Evolutionary conservation across 2,113 vertebrate species (phyloP), one percentile per base, ranked within the genome.

Genomic region (Ondatra zibethicus): DNA sequence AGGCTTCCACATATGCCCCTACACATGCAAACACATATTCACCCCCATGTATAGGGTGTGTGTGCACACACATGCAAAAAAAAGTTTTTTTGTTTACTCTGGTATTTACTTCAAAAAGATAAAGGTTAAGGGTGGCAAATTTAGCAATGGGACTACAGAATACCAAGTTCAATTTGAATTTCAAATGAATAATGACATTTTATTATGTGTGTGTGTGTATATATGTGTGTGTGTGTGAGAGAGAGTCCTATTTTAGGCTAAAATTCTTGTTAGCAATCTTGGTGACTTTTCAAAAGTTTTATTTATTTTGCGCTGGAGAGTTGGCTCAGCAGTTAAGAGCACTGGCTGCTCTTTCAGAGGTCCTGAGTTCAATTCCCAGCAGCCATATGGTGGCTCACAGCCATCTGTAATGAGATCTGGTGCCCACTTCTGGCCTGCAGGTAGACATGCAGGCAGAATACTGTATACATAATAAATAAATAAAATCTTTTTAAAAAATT

Each of bases 101-200:
- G 68, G 70, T 47, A 88, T 58, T 90, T 52, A 92, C 17, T 61
- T 42, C 52, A 94, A 97, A 76, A 63, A 25, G 55, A 36, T 29
- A 75, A 58, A 82, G 73, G 25, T 33, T 55, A 78, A 6, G 31
- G 63, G 17, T 95, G 42, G 21, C 23, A 91, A 75, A 88, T 58
- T 55, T 76, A 84, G 77, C 89, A 77, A 93, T 76, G 76, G 63
- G 63, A 95, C 92, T 94, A 70, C 7, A 92, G 29, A 47, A 72
- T 39, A 94, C 5, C 52, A 65, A 94, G 10, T 90, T 68, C 66
- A 97, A 94, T 68, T 47, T 65, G 58, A 88, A 77, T 75, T 90
- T 94, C n/a, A 91, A 88, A 14, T 76, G 75, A 92, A 9, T 76
- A 68, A 68, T 10, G 92, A 75, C 72, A 58, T 82, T 90, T 91